phyloP scores from a whole-genome alignment of 2,888 invertebrate species.

The Stenodema calcarata region DNA sequence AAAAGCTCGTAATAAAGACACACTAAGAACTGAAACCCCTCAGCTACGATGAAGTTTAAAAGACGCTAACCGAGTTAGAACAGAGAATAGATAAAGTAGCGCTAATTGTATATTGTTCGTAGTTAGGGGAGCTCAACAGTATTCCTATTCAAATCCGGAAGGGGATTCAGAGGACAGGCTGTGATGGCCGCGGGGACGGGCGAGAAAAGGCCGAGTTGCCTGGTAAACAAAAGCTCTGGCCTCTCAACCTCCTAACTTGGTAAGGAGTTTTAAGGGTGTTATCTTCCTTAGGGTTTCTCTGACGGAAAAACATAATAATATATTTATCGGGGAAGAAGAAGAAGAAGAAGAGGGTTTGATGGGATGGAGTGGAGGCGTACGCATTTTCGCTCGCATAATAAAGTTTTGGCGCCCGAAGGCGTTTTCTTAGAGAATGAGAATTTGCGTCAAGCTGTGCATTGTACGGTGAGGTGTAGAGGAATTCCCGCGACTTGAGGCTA shows the following conservation, averaged over 20 bases:
- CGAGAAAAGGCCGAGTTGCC: neutral
- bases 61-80: slow-evolving; percentile 34
- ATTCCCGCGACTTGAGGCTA: too few species aligned
- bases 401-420: neutral
- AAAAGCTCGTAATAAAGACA: slow-evolving; percentile 8
- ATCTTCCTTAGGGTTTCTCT: neutral
- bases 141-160: slow-evolving; percentile 42
- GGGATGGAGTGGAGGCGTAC: neutral
- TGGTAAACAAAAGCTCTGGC: slow-evolving; percentile 28
- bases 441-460: too few species aligned
- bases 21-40: slow-evolving; percentile 28
- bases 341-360: neutral
- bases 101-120: slow-evolving; percentile 43
- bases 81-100: slow-evolving; percentile 40
- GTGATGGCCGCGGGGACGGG: neutral
- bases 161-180: neutral
- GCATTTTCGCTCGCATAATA: neutral
- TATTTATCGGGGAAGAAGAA: slow-evolving; percentile 3
- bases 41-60: slow-evolving; percentile 15
- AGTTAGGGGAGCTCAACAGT: neutral
- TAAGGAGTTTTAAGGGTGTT: slow-evolving; percentile 27
- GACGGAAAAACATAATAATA: slow-evolving; percentile 42
- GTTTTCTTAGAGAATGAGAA: too few species aligned
- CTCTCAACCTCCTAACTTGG: neutral
- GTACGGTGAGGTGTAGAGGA: too few species aligned